A percentile compares a stretch with the other conserved stretches of the same genome.
These are phyloP conservation scores for Andrena hattorfiana DNA, from an alignment of 2,888 invertebrate species.

Conservation along the genomic window DNA sequence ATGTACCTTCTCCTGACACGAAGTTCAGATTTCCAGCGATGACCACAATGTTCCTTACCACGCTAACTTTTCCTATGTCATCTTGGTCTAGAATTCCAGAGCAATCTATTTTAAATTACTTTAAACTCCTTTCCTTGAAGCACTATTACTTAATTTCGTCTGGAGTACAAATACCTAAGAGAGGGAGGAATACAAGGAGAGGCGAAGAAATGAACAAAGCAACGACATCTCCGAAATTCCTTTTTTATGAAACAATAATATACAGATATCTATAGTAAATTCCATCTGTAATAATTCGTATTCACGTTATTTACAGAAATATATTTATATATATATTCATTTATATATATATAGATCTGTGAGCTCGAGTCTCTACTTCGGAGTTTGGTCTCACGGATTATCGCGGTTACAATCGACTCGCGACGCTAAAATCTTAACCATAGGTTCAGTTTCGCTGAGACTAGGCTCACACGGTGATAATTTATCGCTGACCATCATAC, in stretches of 20 bases:
- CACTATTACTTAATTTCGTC: not conserved
- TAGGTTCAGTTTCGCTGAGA: constrained; percentile 34
- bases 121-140: too few species aligned
- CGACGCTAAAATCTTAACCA: constrained; percentile 50
- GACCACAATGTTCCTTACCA: too few species aligned
- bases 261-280: constrained; percentile 79
- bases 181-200: not conserved
- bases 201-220: not conserved
- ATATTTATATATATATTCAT: constrained; percentile 58
- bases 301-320: constrained; percentile 76
- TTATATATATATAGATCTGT: constrained; percentile 54
- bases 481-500: not conserved
- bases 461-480: constrained; percentile 33
- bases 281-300: constrained; percentile 75
- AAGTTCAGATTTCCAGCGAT: too few species aligned
- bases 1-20: too few species aligned
- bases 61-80: too few species aligned
- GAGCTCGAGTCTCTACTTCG: constrained; percentile 59
- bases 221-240: constrained; percentile 40
- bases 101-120: too few species aligned
- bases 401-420: constrained; percentile 53
- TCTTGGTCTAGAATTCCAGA: too few species aligned
- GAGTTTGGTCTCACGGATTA: constrained; percentile 71
- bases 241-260: constrained; percentile 79
- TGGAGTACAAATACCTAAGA: not conserved